Percentiles rank a stretch among this genome's conserved stretches.
phyloP scores from a whole-genome alignment of 2,888 invertebrate genomes.

The Oscheius sp. region DNA sequence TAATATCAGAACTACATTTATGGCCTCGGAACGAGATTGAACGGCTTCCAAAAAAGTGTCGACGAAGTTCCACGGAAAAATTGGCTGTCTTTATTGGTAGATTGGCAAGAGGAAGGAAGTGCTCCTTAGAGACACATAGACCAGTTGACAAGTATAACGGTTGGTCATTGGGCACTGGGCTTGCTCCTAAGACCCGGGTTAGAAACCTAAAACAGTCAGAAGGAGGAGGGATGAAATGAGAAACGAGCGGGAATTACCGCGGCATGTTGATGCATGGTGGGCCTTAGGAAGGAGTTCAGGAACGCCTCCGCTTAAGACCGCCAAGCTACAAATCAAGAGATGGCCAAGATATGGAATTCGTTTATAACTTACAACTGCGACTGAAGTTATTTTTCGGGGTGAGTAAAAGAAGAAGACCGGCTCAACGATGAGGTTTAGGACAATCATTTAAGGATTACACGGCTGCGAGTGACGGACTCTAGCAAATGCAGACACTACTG shows the following conservation, averaged over 20 bases:
- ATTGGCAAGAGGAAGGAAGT: no score
- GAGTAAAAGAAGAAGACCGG: neutral
- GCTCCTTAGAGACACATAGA: no score
- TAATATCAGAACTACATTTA: neutral
- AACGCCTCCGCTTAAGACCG: constrained; percentile 28
- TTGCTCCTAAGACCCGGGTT: no score
- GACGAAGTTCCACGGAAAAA: no score
- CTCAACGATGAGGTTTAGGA: constrained; percentile 26
- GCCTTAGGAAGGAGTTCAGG: constrained; percentile 32
- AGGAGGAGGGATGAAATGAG: constrained; percentile 16
- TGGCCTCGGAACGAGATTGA: neutral
- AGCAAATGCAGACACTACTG: constrained; percentile 34
- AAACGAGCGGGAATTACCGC: constrained; percentile 34
- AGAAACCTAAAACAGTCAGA: neutral
- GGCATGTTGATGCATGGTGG: constrained; percentile 32
- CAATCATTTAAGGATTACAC: constrained; percentile 36
- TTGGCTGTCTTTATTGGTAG: no score
- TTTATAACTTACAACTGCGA: neutral
- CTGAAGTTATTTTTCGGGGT: neutral
- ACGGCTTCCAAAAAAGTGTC: no score
- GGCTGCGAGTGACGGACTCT: constrained; percentile 34
- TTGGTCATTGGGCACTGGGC: neutral
- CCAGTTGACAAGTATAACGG: neutral
- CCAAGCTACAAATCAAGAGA: constrained; percentile 2
- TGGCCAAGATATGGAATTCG: neutral